These are phyloP conservation scores for Plagiodera versicolora DNA, from an alignment of 2,888 invertebrate species.

Conservation along the genomic window DNA sequence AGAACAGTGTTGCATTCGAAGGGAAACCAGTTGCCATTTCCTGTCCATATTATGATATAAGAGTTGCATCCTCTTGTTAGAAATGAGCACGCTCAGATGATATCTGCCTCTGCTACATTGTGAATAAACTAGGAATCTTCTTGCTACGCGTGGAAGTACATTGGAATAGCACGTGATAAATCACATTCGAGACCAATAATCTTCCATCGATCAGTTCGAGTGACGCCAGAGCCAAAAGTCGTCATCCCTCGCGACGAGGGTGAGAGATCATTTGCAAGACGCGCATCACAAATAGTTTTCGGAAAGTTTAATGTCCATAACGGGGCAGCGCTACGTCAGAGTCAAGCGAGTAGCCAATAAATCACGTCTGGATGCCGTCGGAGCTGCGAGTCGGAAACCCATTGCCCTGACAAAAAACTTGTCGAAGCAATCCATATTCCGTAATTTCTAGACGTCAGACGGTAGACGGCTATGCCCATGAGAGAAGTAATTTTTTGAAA, in stretches of 20 bases:
- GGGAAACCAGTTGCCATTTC: too few relatives aligned
- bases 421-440: slow-evolving; percentile 20
- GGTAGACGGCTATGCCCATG: neutral
- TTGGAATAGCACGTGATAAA: too few relatives aligned
- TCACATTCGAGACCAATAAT: neutral
- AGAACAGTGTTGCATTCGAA: too few relatives aligned
- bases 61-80: too few relatives aligned
- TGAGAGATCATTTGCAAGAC: slow-evolving; percentile 42
- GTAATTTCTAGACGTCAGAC: slow-evolving; percentile 11
- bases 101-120: too few relatives aligned
- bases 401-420: slow-evolving; percentile 17
- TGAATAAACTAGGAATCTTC: too few relatives aligned
- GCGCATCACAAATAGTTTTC: slow-evolving; percentile 45
- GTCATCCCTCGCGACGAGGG: slow-evolving; percentile 20
- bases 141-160: too few relatives aligned
- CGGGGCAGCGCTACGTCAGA: slow-evolving; percentile 44
- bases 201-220: neutral
- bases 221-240: neutral
- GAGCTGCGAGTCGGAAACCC: slow-evolving; percentile 12
- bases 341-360: slow-evolving; percentile 44
- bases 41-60: too few relatives aligned
- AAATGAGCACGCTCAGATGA: too few relatives aligned
- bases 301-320: slow-evolving; percentile 45
- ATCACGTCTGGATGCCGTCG: slow-evolving; percentile 30
- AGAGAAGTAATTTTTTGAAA: too few relatives aligned